phyloP scores from a whole-genome alignment of 2,113 vertebrate species.

The Hepsetus odoe region DNA sequence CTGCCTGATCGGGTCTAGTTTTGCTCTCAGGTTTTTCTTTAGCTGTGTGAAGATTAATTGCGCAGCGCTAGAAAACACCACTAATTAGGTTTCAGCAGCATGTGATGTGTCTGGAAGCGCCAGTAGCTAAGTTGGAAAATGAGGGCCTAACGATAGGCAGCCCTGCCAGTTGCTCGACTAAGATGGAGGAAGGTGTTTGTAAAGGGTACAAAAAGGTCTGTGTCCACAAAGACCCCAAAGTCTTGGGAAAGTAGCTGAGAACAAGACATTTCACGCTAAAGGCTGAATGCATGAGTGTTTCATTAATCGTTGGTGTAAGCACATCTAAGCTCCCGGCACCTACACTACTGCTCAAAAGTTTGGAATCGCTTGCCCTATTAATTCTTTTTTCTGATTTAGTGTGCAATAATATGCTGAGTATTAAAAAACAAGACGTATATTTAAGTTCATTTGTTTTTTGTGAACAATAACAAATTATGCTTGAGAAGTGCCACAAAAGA shows the following conservation, averaged over 20 bases:
- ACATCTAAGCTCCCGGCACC: too few species aligned
- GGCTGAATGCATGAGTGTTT: not conserved
- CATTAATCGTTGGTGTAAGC: not conserved
- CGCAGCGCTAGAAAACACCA: constrained; percentile 2
- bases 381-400: too few species aligned
- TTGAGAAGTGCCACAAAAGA: too few species aligned
- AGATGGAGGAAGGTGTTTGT: constrained; percentile 39
- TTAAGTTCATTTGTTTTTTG: too few species aligned
- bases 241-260: constrained; percentile 48
- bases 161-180: constrained; percentile 42
- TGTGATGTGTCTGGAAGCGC: constrained; percentile 28
- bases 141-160: not conserved
- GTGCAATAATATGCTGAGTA: too few species aligned
- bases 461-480: too few species aligned
- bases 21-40: not conserved
- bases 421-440: too few species aligned
- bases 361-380: too few species aligned
- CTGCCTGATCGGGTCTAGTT: not conserved
- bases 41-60: constrained; percentile 22
- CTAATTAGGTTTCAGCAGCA: constrained; percentile 47
- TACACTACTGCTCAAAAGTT: too few species aligned
- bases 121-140: constrained; percentile 3
- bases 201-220: constrained; percentile 45
- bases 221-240: constrained; percentile 12
- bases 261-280: constrained; percentile 18